Base-by-base conservation (phyloP, 2,113 vertebrate species). In the Parus major region DNA sequence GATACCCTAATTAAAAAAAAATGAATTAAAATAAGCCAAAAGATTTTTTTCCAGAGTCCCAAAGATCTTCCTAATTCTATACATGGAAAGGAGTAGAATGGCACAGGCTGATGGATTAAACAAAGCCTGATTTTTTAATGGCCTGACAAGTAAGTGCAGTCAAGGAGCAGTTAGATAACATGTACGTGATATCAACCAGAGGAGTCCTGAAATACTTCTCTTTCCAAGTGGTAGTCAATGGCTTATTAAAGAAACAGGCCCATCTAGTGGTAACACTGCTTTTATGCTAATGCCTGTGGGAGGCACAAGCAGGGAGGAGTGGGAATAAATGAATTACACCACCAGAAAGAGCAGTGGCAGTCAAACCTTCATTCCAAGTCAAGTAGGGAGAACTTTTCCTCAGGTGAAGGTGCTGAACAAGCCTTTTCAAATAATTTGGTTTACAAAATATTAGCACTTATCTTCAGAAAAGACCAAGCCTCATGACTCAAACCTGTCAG, bases 201-300 rank as follows among this genome's bases (percentile, higher is more conserved):
- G 20, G 55, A 75, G 29, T 11, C 64, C 60, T 64, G 7, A 42
- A 69, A 61, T 29, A 55, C 15, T 72, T 75, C 42, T 69, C 28
- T 76, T 82, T 56, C 42, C 61, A 86, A 68, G 84, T 27, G 31
- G 61, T 69, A 82, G 77, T 84, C 88, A 90, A 82, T 20, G 63
- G 53, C 89, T 97, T 93, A 69, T 87, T 91, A 91, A 95, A 89
- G 86, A 97, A 94, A 97, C 88, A 94, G 94, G 93, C 53, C 93
- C 91, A 96, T 79, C 94, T 95, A 95, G 93, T 92, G 93, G 94
- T 70, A 89, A 97, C 75, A 85, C 29, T 11, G 65, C 50, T 75
- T 76, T 94, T 91, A 93, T 92, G 88, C 66, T 94, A 96, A 95
- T 84, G 7, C 42, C 61, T 10, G 10, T 59, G 63, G 56, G 70